Evolutionary conservation across 2,797 vertebrate genomes (phyloP).

Genomic region (Steatocranus sp.): DNA sequence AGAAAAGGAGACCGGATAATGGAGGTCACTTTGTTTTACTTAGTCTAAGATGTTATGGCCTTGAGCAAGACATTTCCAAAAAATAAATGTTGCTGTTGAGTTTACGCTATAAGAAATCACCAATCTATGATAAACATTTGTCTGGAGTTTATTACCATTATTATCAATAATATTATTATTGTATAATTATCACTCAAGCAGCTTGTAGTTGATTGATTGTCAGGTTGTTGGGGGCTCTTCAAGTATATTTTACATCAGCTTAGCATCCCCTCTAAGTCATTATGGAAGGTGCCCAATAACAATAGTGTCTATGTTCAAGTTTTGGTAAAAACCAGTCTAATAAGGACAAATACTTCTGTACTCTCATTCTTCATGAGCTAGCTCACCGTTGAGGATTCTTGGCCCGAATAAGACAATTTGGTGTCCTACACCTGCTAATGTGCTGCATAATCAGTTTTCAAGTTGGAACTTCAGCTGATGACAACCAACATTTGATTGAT

Average conservation of each 20-base stretch:
- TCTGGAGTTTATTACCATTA: neutral
- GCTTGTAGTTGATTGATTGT: neutral
- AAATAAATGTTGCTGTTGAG: neutral
- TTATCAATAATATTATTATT: neutral
- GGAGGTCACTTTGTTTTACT: neutral
- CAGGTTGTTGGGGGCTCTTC: neutral
- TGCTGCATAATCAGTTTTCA: neutral
- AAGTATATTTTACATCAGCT: neutral
- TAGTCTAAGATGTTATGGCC: neutral
- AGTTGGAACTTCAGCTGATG: neutral
- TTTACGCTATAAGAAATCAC: neutral
- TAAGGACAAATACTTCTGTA: neutral
- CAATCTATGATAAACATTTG: neutral
- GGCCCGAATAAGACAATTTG: neutral
- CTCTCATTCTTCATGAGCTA: neutral
- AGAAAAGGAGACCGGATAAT: neutral
- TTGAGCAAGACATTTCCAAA: neutral
- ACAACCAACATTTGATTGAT: slow-evolving; percentile 19
- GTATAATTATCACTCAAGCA: neutral
- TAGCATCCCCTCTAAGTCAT: neutral
- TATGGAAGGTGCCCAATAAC: neutral
- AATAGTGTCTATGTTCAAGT: neutral
- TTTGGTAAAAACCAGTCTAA: neutral
- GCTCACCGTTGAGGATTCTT: neutral
- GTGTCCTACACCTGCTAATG: neutral